A percentile compares a stretch with the other conserved stretches of the same genome.
These are phyloP conservation scores for Phyllostomus discolor DNA, from an alignment of 2,113 vertebrate species.

Conservation along the genomic window DNA sequence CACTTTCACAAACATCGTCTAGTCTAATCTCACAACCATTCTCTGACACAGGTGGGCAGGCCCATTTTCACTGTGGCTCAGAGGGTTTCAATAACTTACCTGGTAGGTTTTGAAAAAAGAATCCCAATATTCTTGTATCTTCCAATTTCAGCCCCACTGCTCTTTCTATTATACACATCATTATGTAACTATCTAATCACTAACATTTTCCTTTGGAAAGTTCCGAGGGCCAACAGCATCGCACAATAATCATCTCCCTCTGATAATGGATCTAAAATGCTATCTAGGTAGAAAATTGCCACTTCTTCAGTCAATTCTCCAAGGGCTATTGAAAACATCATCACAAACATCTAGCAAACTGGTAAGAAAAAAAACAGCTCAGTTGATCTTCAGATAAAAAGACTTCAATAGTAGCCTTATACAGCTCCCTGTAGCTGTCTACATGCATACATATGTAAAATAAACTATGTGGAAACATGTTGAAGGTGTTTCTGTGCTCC, in stretches of 20 bases:
- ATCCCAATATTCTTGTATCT: background rate
- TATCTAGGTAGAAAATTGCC: slow-evolving; percentile 45
- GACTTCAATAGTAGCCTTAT: background rate
- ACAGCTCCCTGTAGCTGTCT: background rate
- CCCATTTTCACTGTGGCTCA: background rate
- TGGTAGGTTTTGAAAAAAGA: background rate
- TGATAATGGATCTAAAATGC: slow-evolving; percentile 32
- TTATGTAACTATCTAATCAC: background rate
- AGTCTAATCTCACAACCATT: background rate
- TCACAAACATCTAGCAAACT: slow-evolving; percentile 32
- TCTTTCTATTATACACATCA: background rate
- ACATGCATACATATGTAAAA: background rate
- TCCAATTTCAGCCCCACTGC: background rate
- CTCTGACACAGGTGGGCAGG: background rate
- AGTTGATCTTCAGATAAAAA: slow-evolving; percentile 22
- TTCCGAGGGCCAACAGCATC: background rate
- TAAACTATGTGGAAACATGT: background rate
- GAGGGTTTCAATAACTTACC: background rate
- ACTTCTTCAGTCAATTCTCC: slow-evolving; percentile 28
- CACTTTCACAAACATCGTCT: background rate
- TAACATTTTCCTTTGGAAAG: background rate
- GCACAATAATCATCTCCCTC: background rate
- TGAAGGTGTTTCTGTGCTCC: background rate
- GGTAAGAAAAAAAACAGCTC: background rate
- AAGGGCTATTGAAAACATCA: slow-evolving; percentile 30